These are phyloP conservation scores for Platycercus adscitus DNA, from an alignment of 2,113 vertebrate genomes.

Conservation along the genomic window DNA sequence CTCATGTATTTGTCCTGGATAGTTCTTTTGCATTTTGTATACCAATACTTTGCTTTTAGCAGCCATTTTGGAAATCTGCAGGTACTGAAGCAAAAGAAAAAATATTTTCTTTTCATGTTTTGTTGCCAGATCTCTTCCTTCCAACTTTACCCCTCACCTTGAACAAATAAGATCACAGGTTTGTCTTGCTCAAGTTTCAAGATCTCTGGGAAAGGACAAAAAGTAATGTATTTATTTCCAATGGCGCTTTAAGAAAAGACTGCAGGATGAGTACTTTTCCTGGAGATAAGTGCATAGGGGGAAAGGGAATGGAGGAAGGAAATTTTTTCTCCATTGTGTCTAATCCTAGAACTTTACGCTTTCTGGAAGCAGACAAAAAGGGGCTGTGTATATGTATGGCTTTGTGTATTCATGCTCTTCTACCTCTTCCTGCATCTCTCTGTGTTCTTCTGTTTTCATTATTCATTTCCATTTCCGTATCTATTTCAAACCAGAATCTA, in stretches of 20 bases:
- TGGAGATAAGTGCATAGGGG: not conserved
- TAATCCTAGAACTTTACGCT: not conserved
- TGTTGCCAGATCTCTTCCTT: not conserved
- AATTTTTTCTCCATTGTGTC: not conserved
- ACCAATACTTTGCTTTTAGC: not conserved
- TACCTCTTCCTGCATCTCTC: not conserved
- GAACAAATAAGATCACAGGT: not conserved
- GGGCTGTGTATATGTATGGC: accelerated
- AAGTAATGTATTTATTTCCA: not conserved
- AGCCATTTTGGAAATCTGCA: not conserved
- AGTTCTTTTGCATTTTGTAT: not conserved
- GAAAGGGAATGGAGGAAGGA: not conserved
- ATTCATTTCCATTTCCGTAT: not conserved
- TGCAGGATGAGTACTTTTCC: not conserved
- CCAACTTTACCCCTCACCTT: not conserved
- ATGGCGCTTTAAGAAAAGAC: not conserved
- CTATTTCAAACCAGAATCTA: not conserved
- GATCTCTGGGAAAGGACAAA: not conserved
- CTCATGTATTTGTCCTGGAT: not conserved
- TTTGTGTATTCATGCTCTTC: not conserved
- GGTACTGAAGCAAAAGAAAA: not conserved
- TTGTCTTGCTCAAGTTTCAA: not conserved
- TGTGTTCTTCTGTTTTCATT: not conserved
- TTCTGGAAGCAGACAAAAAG: not conserved
- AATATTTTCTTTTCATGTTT: accelerated